Evolutionary conservation across 2,888 invertebrate species (phyloP).

Genomic region (Lathronympha strigana): DNA sequence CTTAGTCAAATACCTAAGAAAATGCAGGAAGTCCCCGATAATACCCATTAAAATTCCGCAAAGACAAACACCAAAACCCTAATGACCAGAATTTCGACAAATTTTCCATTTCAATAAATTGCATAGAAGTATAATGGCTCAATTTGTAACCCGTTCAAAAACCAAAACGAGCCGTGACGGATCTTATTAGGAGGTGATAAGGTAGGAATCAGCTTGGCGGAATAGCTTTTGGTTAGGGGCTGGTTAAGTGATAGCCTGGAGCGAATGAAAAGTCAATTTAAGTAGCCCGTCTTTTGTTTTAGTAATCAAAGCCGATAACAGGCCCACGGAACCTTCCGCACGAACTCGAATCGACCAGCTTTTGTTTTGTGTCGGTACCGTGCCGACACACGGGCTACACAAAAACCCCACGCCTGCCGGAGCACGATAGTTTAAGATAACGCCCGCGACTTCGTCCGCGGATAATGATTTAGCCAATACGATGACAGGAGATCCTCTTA

Average conservation of each 20-base stretch:
- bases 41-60: not conserved
- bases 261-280: not conserved
- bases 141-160: slow-evolving; percentile 18
- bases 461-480: too few species aligned
- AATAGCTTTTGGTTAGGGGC: not conserved
- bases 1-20: not conserved
- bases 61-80: not conserved
- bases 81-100: slow-evolving; percentile 16
- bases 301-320: too few species aligned
- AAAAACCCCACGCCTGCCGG: too few species aligned
- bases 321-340: too few species aligned
- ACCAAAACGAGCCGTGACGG: slow-evolving; percentile 26
- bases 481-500: too few species aligned
- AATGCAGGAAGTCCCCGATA: not conserved
- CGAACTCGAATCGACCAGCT: too few species aligned
- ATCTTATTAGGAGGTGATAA: slow-evolving; percentile 32
- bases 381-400: too few species aligned
- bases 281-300: not conserved
- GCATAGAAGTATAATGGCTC: slow-evolving; percentile 35
- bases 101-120: slow-evolving; percentile 27
- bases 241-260: not conserved
- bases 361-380: too few species aligned
- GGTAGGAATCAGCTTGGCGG: slow-evolving; percentile 25
- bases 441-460: too few species aligned
- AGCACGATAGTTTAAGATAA: too few species aligned